Evolutionary conservation across 1,140 invertebrate genomes (phyloP).

Genomic region (Tetragnatha versicolor): DNA sequence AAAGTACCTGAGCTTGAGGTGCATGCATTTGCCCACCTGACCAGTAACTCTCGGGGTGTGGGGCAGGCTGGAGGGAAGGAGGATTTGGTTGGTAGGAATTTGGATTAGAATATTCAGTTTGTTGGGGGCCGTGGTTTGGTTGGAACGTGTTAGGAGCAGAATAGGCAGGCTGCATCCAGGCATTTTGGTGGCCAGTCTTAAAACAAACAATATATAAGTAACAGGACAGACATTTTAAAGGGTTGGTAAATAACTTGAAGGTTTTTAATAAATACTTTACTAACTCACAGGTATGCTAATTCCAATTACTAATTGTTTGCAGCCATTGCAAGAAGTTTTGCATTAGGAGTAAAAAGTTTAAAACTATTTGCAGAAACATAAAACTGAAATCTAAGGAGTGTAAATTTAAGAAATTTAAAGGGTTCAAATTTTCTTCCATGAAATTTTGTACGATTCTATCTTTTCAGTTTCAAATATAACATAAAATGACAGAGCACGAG

Average conservation of each 20-base stretch:
- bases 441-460: not conserved
- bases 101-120: slow-evolving; percentile 4
- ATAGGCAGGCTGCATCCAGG: slow-evolving; percentile 28
- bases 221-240: not conserved
- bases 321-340: not conserved
- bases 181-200: slow-evolving; percentile 39
- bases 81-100: slow-evolving; percentile 22
- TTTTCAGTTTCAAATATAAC: not conserved
- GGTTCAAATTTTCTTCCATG: not conserved
- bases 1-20: slow-evolving; percentile 15
- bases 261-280: not conserved
- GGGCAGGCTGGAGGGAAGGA: slow-evolving; percentile 11
- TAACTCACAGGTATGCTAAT: not conserved
- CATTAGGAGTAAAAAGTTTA: not conserved
- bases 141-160: slow-evolving; percentile 26
- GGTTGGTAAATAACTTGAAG: not conserved
- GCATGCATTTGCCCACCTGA: slow-evolving; percentile 27
- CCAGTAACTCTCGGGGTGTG: slow-evolving; percentile 32
- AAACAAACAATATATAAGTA: not conserved
- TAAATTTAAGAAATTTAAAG: not conserved
- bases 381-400: not conserved
- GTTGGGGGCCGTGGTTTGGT: slow-evolving; percentile 17
- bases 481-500: not conserved
- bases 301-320: not conserved
- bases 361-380: not conserved